Percentiles rank a stretch among this genome's conserved stretches.
phyloP scores from a whole-genome alignment of 2,797 vertebrate species.

The Furcifer pardalis region DNA sequence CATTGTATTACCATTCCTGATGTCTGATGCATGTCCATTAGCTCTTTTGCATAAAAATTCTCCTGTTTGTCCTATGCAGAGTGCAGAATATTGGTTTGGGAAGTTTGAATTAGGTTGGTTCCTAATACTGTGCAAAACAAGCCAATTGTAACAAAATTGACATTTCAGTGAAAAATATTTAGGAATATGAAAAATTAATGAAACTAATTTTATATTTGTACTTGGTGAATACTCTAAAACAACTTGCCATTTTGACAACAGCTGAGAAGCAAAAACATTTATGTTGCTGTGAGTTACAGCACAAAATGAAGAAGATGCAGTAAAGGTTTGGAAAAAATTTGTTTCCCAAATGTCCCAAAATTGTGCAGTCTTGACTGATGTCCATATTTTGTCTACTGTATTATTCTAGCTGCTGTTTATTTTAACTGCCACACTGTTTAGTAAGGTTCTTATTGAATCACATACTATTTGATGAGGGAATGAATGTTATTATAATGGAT shows the following conservation, averaged over 20 bases:
- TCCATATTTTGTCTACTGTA: neutral
- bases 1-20: too few relatives aligned
- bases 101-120: neutral
- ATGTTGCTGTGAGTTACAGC: neutral
- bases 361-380: neutral
- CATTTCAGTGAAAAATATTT: neutral
- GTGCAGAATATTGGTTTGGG: neutral
- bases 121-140: neutral
- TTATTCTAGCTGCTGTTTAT: neutral
- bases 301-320: neutral
- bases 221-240: neutral
- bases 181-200: neutral
- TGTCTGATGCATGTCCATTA: too few relatives aligned
- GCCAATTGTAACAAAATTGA: neutral
- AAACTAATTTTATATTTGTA: neutral
- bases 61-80: too few relatives aligned
- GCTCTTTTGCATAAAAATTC: too few relatives aligned
- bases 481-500: constrained; percentile 10
- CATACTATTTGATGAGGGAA: neutral
- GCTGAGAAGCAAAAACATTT: neutral
- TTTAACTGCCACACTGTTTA: neutral
- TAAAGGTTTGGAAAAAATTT: neutral
- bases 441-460: neutral
- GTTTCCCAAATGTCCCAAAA: neutral
- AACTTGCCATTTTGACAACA: constrained; percentile 1